Evolutionary conservation across 2,888 invertebrate genomes (phyloP).

Genomic region (Drosophila barbarae): DNA sequence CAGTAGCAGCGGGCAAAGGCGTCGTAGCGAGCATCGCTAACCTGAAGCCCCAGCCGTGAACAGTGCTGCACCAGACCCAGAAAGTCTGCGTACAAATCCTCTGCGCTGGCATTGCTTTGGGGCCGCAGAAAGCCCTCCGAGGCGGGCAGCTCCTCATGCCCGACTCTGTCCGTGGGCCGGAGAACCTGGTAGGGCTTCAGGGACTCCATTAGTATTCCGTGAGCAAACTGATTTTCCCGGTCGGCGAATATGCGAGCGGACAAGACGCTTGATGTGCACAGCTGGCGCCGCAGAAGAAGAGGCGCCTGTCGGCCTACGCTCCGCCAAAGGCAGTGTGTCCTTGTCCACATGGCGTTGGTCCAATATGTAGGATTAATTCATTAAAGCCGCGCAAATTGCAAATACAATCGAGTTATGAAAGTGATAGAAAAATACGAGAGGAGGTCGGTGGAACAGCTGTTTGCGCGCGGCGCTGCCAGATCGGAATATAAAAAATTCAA

Average conservation of each 20-base stretch:
- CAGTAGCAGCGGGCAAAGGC: conserved; percentile 75
- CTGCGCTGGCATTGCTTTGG: conserved; percentile 12
- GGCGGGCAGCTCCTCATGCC: background rate
- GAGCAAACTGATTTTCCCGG: conserved; percentile 76
- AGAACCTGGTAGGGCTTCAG: conserved; percentile 71
- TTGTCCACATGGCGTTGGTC: conserved; percentile 8
- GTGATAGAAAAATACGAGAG: background rate
- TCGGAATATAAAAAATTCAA: background rate
- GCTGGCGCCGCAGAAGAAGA: conserved; percentile 25
- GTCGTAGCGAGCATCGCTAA: conserved; percentile 70
- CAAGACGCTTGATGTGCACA: conserved; percentile 31
- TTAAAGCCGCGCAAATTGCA: background rate
- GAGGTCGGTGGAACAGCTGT: conserved; percentile 8
- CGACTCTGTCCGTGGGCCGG: conserved; percentile 12
- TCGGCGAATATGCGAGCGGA: conserved; percentile 69
- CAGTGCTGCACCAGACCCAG: conserved; percentile 65
- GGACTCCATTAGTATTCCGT: conserved; percentile 68
- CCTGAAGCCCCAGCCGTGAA: conserved; percentile 42
- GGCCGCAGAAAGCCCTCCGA: conserved; percentile 43
- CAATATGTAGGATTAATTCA: background rate
- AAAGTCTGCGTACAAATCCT: conserved; percentile 60
- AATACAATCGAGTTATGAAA: conserved; percentile 21
- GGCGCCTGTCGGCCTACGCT: conserved; percentile 14
- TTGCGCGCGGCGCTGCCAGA: background rate
- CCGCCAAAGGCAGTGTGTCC: conserved; percentile 33